These are phyloP conservation scores for Tetragnatha versicolor DNA, from an alignment of 1,140 invertebrate species.

Conservation along the genomic window DNA sequence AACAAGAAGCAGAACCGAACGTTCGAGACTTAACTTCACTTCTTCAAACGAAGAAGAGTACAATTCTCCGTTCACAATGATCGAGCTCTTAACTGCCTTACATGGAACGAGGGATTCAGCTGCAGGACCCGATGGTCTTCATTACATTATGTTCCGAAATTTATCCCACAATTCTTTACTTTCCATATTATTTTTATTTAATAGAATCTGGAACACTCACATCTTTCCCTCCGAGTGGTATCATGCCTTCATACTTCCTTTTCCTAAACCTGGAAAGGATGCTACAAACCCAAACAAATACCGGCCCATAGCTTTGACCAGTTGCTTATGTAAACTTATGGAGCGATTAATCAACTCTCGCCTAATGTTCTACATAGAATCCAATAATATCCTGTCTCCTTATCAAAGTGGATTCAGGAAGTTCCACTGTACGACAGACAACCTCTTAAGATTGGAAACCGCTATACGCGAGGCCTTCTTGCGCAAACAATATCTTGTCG, in stretches of 20 bases:
- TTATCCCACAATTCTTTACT: neutral
- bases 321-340: too few species aligned
- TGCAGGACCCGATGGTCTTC: neutral
- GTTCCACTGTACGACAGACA: conserved; percentile 61
- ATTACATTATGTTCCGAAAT: neutral
- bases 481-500: conserved; percentile 58
- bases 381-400: conserved; percentile 19
- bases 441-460: conserved; percentile 61
- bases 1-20: neutral
- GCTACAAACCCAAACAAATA: conserved; percentile 27
- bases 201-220: neutral
- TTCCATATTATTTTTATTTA: neutral
- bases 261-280: conserved; percentile 37
- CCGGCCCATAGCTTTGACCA: conserved; percentile 48
- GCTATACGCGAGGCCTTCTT: conserved; percentile 60
- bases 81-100: neutral
- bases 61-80: neutral
- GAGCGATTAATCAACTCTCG: conserved; percentile 41
- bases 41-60: neutral
- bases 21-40: neutral
- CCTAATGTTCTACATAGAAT: conserved; percentile 26
- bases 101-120: neutral
- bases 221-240: conserved; percentile 42
- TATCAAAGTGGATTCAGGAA: conserved; percentile 59
- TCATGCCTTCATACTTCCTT: conserved; percentile 32